Evolutionary conservation across 2,113 vertebrate species (phyloP).

Genomic region (Noturus placidus): DNA sequence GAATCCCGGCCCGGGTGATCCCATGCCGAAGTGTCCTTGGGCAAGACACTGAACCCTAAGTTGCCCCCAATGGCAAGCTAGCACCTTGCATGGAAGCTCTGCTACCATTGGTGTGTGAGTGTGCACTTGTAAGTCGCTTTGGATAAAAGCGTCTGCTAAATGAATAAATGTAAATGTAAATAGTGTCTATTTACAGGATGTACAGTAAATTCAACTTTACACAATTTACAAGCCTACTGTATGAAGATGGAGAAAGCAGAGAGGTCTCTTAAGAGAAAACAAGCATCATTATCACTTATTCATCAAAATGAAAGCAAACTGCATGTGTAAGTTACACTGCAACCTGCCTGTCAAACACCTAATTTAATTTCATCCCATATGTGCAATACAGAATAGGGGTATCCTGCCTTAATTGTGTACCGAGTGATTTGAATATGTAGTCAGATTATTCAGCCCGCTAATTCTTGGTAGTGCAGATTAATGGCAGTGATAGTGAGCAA

Average conservation of each 20-base stretch:
- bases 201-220: not conserved
- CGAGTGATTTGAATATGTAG: slow-evolving; percentile 25
- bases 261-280: not conserved
- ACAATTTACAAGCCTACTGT: not conserved
- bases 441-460: slow-evolving; percentile 11
- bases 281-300: not conserved
- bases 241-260: not conserved
- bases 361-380: slow-evolving; percentile 7
- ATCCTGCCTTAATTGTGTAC: slow-evolving; percentile 21
- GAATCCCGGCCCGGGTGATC: too few species aligned
- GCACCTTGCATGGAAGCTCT: too few species aligned
- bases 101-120: too few species aligned
- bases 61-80: too few species aligned
- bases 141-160: too few species aligned
- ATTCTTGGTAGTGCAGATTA: slow-evolving; percentile 63
- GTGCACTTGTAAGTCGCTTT: too few species aligned
- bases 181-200: not conserved
- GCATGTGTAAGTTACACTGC: slow-evolving; percentile 49
- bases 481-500: slow-evolving; percentile 57
- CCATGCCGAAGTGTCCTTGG: too few species aligned
- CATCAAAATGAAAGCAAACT: not conserved
- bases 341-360: slow-evolving; percentile 43
- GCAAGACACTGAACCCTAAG: too few species aligned
- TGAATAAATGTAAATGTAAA: too few species aligned
- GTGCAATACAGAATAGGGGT: slow-evolving; percentile 17